Conservation (phyloP, 2,113 vertebrate genomes). For the Gopherus evgoodei region DNA sequence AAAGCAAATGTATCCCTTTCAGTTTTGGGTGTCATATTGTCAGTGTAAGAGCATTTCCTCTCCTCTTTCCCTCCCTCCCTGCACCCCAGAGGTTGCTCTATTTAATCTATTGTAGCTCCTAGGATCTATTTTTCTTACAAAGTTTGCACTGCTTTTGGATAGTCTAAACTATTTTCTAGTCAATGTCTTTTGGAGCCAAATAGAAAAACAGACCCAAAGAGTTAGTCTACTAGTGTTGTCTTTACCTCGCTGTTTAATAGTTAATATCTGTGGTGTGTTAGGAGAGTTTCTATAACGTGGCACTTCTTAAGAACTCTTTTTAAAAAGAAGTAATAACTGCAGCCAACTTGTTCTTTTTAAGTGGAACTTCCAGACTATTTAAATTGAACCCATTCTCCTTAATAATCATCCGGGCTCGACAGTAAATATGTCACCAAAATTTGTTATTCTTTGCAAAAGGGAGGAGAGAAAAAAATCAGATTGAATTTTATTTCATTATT, state of each 20-base stretch:
- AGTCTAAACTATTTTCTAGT: constrained; percentile 40
- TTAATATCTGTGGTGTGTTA: constrained; percentile 56
- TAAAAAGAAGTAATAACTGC: constrained; percentile 50
- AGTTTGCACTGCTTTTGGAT: constrained; percentile 44
- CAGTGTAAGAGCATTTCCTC: constrained; percentile 22
- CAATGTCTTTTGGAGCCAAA: constrained; percentile 44
- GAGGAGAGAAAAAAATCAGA: background rate
- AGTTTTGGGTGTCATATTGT: background rate
- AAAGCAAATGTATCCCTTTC: constrained; percentile 5
- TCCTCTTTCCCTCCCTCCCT: background rate
- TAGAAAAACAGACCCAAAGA: background rate
- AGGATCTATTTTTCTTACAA: constrained; percentile 14
- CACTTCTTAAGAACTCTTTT: constrained; percentile 58
- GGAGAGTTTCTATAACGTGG: constrained; percentile 64
- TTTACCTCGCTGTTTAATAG: constrained; percentile 62
- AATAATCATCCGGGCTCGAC: constrained; percentile 57
- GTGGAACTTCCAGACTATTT: constrained; percentile 56
- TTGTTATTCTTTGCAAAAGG: constrained; percentile 34
- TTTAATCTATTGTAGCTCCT: constrained; percentile 37
- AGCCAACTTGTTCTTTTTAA: constrained; percentile 63
- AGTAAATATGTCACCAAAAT: constrained; percentile 54
- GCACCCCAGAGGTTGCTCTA: background rate
- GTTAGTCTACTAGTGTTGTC: background rate
- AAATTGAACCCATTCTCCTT: constrained; percentile 53
- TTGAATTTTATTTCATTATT: constrained; percentile 28